Evolutionary conservation across 2,113 vertebrate genomes (phyloP), one percentile per base, ranked within the genome.

Genomic region (Muntiacus reevesi): DNA sequence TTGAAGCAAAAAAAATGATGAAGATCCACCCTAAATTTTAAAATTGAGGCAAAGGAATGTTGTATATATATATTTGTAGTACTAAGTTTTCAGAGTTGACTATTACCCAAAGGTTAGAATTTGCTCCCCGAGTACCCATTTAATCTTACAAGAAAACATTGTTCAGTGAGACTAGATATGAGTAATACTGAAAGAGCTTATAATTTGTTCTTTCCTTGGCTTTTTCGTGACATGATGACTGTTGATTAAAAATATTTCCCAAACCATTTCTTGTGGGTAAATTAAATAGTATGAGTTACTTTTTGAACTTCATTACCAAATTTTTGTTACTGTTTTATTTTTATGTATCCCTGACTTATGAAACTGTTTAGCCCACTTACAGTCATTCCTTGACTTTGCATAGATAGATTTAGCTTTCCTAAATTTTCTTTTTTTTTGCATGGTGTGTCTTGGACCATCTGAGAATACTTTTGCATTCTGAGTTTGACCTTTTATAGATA

Each of bases 241-340:
- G 17, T 84, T 93, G 19, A 19, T 64, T 89, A 36, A 91, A 96
- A 92, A 64, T 88, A 91, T 13, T 43, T 81, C 36, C 30, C 82
- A 10, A 91, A 17, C 83, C 15, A 76, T 96, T 94, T 88, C 54
- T 97, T 97, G 6, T 0, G 79, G 13, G 15, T 90, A 74, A 91
- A 81, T 57, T 93, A 76, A 92, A 12, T 93, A 83, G 33, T 87
- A 55, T 93, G 76, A 87, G 19, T 93, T 84, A 43, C 30, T 81
- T 96, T 96, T 91, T 95, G 25, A 60, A 93, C 16, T 95, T 89
- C 2, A 67, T 82, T 89, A 57, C n/a, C 74, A 95, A n/a, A 74
- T 86, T 52, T 82, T 78, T 93, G 57, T 28, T 55, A 15, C 60
- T 83, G 5, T 88, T 87, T 82, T 71, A 19, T 47, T 96, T 95